Conservation (phyloP, 2,113 vertebrate genomes). For the Mirza zaza region DNA sequence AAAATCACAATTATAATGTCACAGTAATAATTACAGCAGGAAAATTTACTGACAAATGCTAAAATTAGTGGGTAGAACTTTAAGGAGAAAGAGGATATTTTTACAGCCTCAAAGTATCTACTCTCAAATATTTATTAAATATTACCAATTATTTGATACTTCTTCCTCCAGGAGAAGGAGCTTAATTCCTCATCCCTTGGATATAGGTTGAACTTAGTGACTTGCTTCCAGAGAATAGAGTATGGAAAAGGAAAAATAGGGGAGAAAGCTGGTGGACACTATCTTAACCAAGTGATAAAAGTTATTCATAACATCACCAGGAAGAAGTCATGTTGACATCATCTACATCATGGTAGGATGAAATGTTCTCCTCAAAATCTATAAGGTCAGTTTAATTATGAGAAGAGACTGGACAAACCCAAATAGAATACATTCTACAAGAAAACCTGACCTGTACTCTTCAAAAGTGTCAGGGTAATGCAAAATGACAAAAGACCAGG, state of each 20-base stretch:
- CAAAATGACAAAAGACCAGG: neutral
- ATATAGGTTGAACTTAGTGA: neutral
- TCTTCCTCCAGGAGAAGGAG: neutral
- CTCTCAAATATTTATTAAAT: neutral
- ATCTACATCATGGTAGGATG: rapidly evolving
- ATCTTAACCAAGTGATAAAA: neutral
- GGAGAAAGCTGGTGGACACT: neutral
- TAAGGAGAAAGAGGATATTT: neutral
- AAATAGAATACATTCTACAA: neutral
- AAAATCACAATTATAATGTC: neutral
- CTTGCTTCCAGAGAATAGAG: neutral
- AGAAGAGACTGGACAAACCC: neutral
- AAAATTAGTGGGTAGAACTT: neutral
- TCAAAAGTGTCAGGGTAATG: neutral
- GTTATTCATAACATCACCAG: neutral
- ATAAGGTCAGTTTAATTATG: neutral
- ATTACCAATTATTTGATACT: neutral
- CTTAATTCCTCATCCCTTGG: neutral
- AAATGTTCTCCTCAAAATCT: neutral
- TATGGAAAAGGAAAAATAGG: neutral
- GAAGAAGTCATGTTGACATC: neutral
- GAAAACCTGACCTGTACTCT: neutral
- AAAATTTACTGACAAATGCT: neutral
- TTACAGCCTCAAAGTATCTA: neutral
- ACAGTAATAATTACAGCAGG: neutral